Evolutionary conservation across 64 coral and sea anemone species (phyloP), one percentile per base, ranked within the genome.

Genomic region (Montipora cactus): DNA sequence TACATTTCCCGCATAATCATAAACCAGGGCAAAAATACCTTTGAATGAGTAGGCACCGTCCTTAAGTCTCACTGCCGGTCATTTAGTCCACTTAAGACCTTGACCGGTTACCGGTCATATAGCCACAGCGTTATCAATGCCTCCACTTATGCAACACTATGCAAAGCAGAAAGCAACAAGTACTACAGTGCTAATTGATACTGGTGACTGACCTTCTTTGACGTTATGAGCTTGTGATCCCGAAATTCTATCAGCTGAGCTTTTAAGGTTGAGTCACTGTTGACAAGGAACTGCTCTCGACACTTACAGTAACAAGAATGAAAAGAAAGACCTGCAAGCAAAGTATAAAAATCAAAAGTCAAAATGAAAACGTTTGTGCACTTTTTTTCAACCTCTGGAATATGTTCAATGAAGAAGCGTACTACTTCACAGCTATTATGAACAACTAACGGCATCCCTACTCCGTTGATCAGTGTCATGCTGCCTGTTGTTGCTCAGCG

Each of bases 161-260:
- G 13, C 4, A 7, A 64, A 55, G 5, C 52, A 55, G 52, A 10
- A 55, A 55, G 6, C 52, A 55, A 55, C 52, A 55, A 55, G 52
- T 12, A 64, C 61, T 14, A 64, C 14, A 37, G 37, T 64, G 4
- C 13, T 15, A 14, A 64, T 12, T 64, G 10, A 55, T 5, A 10
- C 52, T 18, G 9, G 15, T 9, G 4, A 71, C 79, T 93, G 69
- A 99, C 98, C 92, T 94, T 99, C 88, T 90, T 99, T 4, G 95
- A 99, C 8, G 93, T 92, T 16, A 99, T 96, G 44, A 99, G 95
- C 68, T 99, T 99, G 87, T 99, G 98, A 59, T 99, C 98, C 15
- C 89, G 92, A 59, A 99, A 99, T 81, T 99, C 98, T 48, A 95
- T 99, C 4, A 99, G 92, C 28, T 99, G 98, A n/a, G 98, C 95